Conservation (phyloP, 2,113 vertebrate genomes). For the Petrocephalus microphthalmus region DNA sequence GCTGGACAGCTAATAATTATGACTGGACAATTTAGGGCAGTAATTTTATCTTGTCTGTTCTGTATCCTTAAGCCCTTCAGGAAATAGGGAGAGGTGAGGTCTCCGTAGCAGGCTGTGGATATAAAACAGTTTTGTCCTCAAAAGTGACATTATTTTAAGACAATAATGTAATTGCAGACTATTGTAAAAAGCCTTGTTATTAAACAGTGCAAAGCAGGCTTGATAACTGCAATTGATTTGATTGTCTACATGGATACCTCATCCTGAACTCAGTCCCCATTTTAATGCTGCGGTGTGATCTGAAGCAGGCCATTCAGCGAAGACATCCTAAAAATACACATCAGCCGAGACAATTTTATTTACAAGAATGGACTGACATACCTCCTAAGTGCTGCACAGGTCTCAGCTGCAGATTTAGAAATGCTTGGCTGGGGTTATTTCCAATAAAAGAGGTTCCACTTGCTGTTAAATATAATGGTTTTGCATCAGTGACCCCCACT, state of each 20-base stretch:
- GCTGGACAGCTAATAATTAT: not conserved
- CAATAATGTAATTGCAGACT: not conserved
- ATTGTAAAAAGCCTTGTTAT: not conserved
- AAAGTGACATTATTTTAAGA: not conserved
- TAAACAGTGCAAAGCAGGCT: not conserved
- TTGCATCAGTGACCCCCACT: not conserved
- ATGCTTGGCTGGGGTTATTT: not conserved
- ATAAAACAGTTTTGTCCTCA: not conserved
- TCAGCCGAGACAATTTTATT: not conserved
- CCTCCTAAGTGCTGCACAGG: not conserved
- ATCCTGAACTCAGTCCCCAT: not conserved
- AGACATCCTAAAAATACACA: not conserved
- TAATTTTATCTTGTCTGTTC: not conserved
- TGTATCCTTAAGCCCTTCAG: not conserved
- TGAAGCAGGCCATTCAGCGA: not conserved
- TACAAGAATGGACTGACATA: not conserved
- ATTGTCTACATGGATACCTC: not conserved
- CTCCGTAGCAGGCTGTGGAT: not conserved
- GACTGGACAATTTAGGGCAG: not conserved
- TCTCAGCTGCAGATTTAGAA: not conserved
- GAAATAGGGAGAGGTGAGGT: not conserved
- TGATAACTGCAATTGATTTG: not conserved
- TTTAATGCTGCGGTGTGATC: not conserved
- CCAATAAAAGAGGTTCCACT: not conserved
- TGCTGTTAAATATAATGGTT: not conserved